Conservation (phyloP, 53 echinoderm and acorn worm species). For the Paracentrotus lividus region DNA sequence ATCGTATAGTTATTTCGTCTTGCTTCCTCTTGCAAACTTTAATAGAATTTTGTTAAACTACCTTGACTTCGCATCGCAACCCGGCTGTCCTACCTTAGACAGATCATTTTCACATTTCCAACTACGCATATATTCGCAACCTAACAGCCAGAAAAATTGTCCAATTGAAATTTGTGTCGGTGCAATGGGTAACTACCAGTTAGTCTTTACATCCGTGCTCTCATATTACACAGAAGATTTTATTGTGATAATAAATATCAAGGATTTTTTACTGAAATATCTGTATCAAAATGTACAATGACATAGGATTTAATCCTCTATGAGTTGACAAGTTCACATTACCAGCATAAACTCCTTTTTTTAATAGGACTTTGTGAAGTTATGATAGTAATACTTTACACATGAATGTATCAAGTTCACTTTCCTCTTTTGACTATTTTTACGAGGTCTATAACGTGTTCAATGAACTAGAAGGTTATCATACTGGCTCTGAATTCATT, state of each 20-base stretch:
- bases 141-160: constrained; percentile 68
- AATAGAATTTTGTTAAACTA: neutral
- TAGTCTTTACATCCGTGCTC: neutral
- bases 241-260: too few species aligned
- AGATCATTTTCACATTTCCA: neutral
- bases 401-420: too few species aligned
- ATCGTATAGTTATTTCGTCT: neutral
- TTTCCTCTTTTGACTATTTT: too few species aligned
- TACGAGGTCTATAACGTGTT: too few species aligned
- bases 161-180: constrained; percentile 62
- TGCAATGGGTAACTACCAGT: neutral
- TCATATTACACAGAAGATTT: neutral
- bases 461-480: too few species aligned
- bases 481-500: too few species aligned
- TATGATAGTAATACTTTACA: too few species aligned
- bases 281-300: neutral
- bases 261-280: too few species aligned
- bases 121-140: constrained; percentile 21
- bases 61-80: constrained; percentile 8
- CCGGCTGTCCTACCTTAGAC: neutral
- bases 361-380: too few species aligned
- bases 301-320: too few species aligned
- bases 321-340: too few species aligned
- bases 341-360: too few species aligned
- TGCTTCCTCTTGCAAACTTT: neutral